Evolutionary conservation across 2,888 invertebrate genomes (phyloP).

Genomic region (Pelosia muscerda): DNA sequence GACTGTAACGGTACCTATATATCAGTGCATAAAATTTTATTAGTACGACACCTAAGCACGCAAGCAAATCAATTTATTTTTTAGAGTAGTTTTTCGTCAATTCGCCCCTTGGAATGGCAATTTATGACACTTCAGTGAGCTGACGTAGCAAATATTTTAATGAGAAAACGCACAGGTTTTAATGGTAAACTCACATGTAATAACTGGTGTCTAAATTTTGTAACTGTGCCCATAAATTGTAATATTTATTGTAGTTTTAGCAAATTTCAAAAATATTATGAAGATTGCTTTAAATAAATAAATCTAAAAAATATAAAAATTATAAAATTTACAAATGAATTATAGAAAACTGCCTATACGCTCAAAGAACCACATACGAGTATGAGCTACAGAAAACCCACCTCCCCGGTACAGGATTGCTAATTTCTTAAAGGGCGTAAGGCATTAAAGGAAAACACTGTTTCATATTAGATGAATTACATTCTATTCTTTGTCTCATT

Average conservation of each 20-base stretch:
- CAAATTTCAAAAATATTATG: too few relatives aligned
- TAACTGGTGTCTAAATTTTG: background rate
- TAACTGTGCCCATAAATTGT: background rate
- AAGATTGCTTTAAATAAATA: too few relatives aligned
- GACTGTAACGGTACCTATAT: constrained; percentile 28
- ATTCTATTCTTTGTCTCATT: background rate
- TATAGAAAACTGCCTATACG: background rate
- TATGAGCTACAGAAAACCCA: too few relatives aligned
- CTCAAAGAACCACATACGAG: too few relatives aligned
- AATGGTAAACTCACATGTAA: too few relatives aligned
- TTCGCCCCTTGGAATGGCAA: background rate
- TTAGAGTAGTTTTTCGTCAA: constrained; percentile 18
- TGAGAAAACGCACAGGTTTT: too few relatives aligned
- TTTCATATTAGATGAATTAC: background rate
- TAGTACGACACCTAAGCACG: constrained; percentile 36
- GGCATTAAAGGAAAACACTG: background rate
- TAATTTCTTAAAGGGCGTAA: background rate
- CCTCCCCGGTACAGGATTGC: background rate
- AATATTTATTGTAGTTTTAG: background rate
- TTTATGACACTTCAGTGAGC: background rate
- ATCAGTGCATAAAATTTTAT: constrained; percentile 38
- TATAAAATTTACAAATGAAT: too few relatives aligned
- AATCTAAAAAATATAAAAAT: too few relatives aligned
- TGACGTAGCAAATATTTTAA: background rate
- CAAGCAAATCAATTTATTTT: constrained; percentile 35